Evolutionary conservation across 2,797 vertebrate species (phyloP).

Genomic region (Melanotaenia boesemani): DNA sequence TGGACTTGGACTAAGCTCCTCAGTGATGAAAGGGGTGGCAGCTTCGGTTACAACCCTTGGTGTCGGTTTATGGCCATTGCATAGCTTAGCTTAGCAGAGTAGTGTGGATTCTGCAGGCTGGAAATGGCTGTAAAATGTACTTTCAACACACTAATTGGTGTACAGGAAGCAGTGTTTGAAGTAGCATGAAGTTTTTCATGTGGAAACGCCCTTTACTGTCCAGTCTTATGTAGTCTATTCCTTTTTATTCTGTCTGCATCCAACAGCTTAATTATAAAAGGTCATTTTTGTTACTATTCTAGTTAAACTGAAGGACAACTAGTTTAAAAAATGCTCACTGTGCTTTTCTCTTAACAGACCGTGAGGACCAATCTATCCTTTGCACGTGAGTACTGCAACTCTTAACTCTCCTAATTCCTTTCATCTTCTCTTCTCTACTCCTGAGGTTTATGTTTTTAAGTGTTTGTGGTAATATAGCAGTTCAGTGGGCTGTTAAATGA

Average conservation of each 20-base stretch:
- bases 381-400: conserved; percentile 81
- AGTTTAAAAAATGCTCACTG: conserved; percentile 39
- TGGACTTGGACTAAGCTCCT: conserved; percentile 42
- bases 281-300: conserved; percentile 6
- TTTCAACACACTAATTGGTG: not conserved
- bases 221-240: not conserved
- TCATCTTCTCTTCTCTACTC: not conserved
- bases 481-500: conserved; percentile 46
- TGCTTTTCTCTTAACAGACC: conserved; percentile 71
- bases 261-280: conserved; percentile 1
- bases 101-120: conserved; percentile 17
- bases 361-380: conserved; percentile 86
- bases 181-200: not conserved
- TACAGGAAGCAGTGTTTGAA: not conserved
- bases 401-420: not conserved
- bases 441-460: conserved; percentile 16
- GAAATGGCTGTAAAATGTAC: conserved; percentile 22
- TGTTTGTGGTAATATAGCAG: conserved; percentile 35
- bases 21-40: conserved; percentile 45
- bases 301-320: not conserved
- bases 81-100: conserved; percentile 19
- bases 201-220: not conserved
- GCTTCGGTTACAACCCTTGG: conserved; percentile 38
- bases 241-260: not conserved
- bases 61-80: conserved; percentile 41